Evolutionary conservation across 2,113 vertebrate genomes (phyloP).

Genomic region (Vicugna pacos): DNA sequence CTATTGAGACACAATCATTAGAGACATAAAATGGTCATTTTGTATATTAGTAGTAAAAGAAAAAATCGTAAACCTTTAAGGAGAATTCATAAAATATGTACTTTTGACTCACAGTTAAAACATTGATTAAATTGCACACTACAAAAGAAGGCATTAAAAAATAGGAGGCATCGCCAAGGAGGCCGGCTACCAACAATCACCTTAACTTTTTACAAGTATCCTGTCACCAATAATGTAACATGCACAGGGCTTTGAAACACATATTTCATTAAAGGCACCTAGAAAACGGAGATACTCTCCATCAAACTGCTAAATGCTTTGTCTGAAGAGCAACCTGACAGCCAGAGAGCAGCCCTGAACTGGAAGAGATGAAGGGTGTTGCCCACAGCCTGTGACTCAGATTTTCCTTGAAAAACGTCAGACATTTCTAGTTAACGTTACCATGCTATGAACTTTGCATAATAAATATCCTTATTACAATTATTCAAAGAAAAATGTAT

Average conservation of each 20-base stretch:
- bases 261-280: neutral
- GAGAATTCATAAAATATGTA: constrained; percentile 81
- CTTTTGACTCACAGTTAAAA: constrained; percentile 78
- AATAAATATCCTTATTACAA: neutral
- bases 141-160: constrained; percentile 68
- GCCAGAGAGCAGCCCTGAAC: neutral
- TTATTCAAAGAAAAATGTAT: neutral
- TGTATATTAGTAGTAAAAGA: constrained; percentile 81
- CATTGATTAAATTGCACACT: constrained; percentile 72
- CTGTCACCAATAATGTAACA: neutral
- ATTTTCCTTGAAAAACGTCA: neutral
- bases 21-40: constrained; percentile 81
- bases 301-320: neutral
- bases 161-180: constrained; percentile 14
- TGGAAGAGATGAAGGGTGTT: neutral
- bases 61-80: constrained; percentile 81
- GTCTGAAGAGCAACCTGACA: neutral
- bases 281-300: neutral
- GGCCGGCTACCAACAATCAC: neutral
- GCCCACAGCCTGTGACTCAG: neutral
- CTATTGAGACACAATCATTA: constrained; percentile 81
- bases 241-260: neutral
- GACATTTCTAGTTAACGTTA: neutral
- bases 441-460: neutral
- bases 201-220: constrained; percentile 42